Base-by-base conservation (phyloP, 2,888 invertebrate genomes). In the Habroteleia sp. region DNA sequence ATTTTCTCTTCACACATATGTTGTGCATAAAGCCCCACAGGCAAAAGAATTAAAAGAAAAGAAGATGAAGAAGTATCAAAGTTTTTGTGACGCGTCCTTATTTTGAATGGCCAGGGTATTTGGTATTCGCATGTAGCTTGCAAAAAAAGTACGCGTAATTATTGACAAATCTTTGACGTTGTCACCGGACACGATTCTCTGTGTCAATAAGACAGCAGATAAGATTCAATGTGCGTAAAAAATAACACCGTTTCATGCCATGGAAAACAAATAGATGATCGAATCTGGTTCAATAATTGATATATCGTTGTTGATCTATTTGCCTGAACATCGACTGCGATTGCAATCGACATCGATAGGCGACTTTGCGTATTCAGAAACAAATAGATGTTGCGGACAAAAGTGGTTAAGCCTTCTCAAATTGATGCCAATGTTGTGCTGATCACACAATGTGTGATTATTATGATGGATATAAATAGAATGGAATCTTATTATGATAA, bases 161-260 rank as follows among this genome's bases (percentile, higher is more conserved):
- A 58, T 68, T 68, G 68, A 48, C 48, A 56, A 58, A 58, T 58
- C 39, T 66, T 66, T 66, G 48, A 41, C 46, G 39, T 46, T 46
- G n/a, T n/a, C n/a, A n/a, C n/a, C n/a, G 44, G 8, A 31, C 25
- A 35, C 29, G 17, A 39, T 48, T n/a, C 35, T 13, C 33, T 7
- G 37, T 35, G 50, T 60, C 60, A 52, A 69, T 52, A 56, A 46
- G 2, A 29, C 20, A 1, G 13, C 14, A 20, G 60, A 62, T 69
- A 69, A 69, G 60, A 44, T 42, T 41, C 46, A 44, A 10, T 13
- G 44, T 14, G 16, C 46, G 14, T 23, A 37, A 29, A 66, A 54
- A 54, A 46, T 44, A 46, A 54, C 66, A 65, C 46, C 20, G 54
- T 66, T 66, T 54, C 35, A 14, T 27, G 6, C 14, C 27, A n/a